A percentile compares a stretch with the other conserved stretches of the same genome.
phyloP scores from a whole-genome alignment of 2,113 vertebrate genomes.

The Corythoichthys haematopterus region DNA sequence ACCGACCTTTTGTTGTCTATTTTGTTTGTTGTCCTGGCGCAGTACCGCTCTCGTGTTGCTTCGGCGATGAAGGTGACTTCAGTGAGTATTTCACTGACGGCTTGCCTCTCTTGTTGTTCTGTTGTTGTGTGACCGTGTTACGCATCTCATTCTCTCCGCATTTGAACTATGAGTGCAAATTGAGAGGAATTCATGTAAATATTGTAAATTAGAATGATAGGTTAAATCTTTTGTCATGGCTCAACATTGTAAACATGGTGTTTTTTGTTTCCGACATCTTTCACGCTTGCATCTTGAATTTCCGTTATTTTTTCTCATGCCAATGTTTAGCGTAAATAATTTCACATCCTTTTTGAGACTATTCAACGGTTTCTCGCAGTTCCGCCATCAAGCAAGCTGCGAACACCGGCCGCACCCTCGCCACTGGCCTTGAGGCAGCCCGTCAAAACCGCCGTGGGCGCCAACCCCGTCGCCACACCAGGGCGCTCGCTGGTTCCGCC shows the following conservation, averaged over 20 bases:
- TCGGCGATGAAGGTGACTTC: constrained; percentile 78
- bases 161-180: no score
- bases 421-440: constrained; percentile 92
- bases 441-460: constrained; percentile 83
- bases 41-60: constrained; percentile 80
- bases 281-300: not conserved
- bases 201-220: not conserved
- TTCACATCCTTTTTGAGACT: not conserved
- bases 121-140: constrained; percentile 35
- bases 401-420: constrained; percentile 85
- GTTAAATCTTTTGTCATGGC: constrained; percentile 10
- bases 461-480: constrained; percentile 76
- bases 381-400: constrained; percentile 91
- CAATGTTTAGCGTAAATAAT: not conserved
- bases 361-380: constrained; percentile 66
- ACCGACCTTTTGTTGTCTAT: constrained; percentile 3
- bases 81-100: constrained; percentile 75
- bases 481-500: constrained; percentile 80
- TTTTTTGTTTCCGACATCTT: not conserved
- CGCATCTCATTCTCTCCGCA: constrained; percentile 28
- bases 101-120: constrained; percentile 4
- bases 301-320: not conserved
- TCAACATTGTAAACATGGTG: constrained; percentile 15
- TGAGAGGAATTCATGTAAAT: no score
- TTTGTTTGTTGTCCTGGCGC: constrained; percentile 66